Percentiles rank a stretch among this genome's conserved stretches.
Conservation (phyloP, 2,888 invertebrate species). For the Brachypalpus laphriformis region DNA sequence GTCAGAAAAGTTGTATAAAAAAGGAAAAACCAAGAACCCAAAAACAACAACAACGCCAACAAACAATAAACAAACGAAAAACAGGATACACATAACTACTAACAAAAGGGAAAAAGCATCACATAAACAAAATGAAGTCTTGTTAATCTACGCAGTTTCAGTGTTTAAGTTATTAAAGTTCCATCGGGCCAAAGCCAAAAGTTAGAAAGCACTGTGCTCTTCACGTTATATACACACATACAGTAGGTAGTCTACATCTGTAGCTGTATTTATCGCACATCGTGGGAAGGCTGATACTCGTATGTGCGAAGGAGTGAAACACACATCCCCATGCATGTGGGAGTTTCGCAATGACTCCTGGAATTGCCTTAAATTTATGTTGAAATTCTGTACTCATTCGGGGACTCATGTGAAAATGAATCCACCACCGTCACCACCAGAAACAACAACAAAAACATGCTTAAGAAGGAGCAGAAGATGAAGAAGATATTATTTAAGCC, state of each 20-base stretch:
- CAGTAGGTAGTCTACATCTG: slow-evolving; percentile 4
- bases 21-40: not conserved
- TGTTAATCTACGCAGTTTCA: slow-evolving; percentile 63
- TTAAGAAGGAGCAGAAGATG: not conserved
- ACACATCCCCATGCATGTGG: slow-evolving; percentile 6
- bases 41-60: not conserved
- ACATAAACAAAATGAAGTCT: slow-evolving; percentile 61
- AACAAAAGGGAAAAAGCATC: slow-evolving; percentile 19
- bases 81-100: not conserved
- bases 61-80: slow-evolving; percentile 8
- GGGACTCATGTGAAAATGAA: slow-evolving; percentile 41
- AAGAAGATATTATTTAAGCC: slow-evolving; percentile 27
- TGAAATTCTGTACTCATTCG: slow-evolving; percentile 33
- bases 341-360: slow-evolving; percentile 40
- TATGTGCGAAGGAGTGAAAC: slow-evolving; percentile 7
- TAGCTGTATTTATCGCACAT: not conserved
- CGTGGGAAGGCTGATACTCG: not conserved
- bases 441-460: slow-evolving; percentile 1
- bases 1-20: slow-evolving; percentile 47
- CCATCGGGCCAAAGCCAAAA: slow-evolving; percentile 42
- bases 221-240: too few relatives aligned
- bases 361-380: slow-evolving; percentile 52
- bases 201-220: slow-evolving; percentile 3
- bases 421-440: not conserved
- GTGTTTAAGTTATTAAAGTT: slow-evolving; percentile 65